These are phyloP conservation scores for Oriolus oriolus DNA, from an alignment of 2,113 vertebrate species.

Conservation along the genomic window DNA sequence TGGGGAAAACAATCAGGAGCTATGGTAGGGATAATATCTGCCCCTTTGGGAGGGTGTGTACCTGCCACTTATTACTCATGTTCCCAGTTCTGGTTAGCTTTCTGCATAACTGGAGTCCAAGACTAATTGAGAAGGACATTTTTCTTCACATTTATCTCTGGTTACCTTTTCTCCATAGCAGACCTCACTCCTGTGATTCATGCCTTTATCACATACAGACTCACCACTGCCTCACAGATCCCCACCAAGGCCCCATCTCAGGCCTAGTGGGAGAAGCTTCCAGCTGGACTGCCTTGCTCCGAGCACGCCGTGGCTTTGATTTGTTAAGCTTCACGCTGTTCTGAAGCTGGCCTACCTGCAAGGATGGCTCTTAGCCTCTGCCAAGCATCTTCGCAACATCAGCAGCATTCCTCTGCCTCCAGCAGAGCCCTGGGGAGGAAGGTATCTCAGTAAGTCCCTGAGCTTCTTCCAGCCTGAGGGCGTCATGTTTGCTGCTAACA, in stretches of 20 bases:
- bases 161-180: not conserved
- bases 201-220: not conserved
- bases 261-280: not conserved
- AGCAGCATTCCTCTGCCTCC: not conserved
- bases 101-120: not conserved
- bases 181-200: not conserved
- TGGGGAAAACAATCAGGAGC: not conserved
- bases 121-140: not conserved
- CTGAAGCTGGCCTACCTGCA: not conserved
- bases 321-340: not conserved
- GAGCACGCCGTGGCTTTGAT: fast-evolving
- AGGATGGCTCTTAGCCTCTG: not conserved
- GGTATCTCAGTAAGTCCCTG: not conserved
- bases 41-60: not conserved
- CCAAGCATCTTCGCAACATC: not conserved
- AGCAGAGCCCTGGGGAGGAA: not conserved
- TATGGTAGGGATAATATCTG: slow-evolving; percentile 11
- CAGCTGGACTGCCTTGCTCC: not conserved
- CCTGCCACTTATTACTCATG: not conserved
- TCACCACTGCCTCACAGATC: not conserved
- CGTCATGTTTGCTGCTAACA: not conserved
- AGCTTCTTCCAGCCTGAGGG: not conserved
- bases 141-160: not conserved
- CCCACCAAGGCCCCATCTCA: not conserved
- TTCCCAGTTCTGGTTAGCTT: not conserved